Base-by-base conservation (phyloP, 2,113 vertebrate genomes). In the Pelodiscus sinensis region DNA sequence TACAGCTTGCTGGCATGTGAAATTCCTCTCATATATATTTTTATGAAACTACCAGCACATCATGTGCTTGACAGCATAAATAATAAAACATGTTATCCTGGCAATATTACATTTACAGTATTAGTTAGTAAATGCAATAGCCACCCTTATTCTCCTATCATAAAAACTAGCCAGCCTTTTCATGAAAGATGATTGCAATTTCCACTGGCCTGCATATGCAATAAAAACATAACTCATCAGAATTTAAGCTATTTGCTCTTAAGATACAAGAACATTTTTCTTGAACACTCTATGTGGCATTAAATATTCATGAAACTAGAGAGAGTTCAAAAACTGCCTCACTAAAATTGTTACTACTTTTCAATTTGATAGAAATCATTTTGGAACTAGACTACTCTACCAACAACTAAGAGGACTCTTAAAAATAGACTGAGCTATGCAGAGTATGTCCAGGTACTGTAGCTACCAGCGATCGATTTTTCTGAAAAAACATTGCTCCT, bases 161-260 rank as follows among this genome's bases (percentile, higher is more conserved):
- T 95, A 96, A 96, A 95, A 97, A 65, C 96, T 95, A 95, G 85
- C 15, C 91, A 96, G 97, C 96, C 97, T 95, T 95, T 84, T 94
- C 95, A 62, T 97, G 98, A 98, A 96, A 96, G 97, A 98, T 98
- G 97, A 97, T 94, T 94, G 94, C 96, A 97, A 97, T 98, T 98
- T 98, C 96, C 96, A 95, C 85, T 51, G 94, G 95, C 96, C 97
- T 77, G 93, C 95, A 95, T 84, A 44, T 55, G 91, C 96, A 65
- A 62, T 95, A 97, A 92, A 93, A 88, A 50, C 94, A 97, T 97
- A 95, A 96, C 96, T 98, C 97, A 98, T 95, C 97, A 86, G 95
- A 94, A 97, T 62, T 97, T 95, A 95, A 98, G 98, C 97, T 97
- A 92, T 97, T 97, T 96, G 97, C 97, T 98, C 95, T 95, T 94